Evolutionary conservation across 2,113 vertebrate species (phyloP), one percentile per base, ranked within the genome.

Genomic region (Sula dactylatra): DNA sequence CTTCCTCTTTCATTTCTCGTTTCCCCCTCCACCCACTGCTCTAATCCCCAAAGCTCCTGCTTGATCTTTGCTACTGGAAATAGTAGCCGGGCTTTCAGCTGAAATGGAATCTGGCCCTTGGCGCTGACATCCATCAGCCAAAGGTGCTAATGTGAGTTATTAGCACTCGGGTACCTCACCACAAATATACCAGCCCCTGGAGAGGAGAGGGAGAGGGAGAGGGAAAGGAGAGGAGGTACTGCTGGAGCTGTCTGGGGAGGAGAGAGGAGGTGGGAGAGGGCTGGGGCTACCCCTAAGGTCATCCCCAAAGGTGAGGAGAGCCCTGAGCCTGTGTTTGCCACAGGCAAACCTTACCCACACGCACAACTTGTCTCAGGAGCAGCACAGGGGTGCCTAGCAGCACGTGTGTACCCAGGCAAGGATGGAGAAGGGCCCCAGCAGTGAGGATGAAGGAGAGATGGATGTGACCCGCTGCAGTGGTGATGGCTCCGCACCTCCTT

Each of bases 31-130:
- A 80, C 70, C 59, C 59, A 38, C 47, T 22, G 50, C 92, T 93
- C 45, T 62, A 42, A 74, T 78, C 58, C 54, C 92, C 1, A 4
- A 81, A 50, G 59, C 56, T 94, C 90, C 49, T 10, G 7, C 59
- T 3, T 93, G 82, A 84, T 92, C 74, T 95, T 86, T 88, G 79
- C 73, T 59, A 10, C 45, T 74, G 81, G 92, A 86, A 78, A 67
- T 47, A 69, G 52, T 65, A 90, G n/a, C 67, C 3, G 4, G 45
- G 65, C 87, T 80, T n/a, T 58, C 65, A 58, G 80, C 49, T 77
- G 73, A 20, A 36, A 54, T 12, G 11, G 67, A 72, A 69, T 21
- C 17, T 4, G 82, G 73, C n/a, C 82, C 29, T 50, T 10, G 82
- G 55, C 3, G 19, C 83, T 55, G 82, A 34, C 61, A 45, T 11